phyloP scores from a whole-genome alignment of 2,888 invertebrate species.

The Lutraria lutraria region DNA sequence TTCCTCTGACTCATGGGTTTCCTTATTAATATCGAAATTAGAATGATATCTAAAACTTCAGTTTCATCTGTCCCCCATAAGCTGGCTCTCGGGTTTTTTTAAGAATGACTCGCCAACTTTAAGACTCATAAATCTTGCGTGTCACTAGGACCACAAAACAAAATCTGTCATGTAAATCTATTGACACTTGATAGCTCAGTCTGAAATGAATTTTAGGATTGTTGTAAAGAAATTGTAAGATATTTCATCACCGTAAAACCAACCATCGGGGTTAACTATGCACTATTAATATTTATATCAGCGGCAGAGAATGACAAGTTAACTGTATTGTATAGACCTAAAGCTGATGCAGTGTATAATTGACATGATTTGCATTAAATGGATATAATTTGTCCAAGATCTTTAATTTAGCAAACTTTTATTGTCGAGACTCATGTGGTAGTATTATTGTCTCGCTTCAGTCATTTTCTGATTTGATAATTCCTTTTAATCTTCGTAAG shows the following conservation, averaged over 20 bases:
- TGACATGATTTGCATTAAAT: background rate
- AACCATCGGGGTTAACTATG: conserved; percentile 2
- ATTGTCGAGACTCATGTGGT: background rate
- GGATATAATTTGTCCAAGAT: background rate
- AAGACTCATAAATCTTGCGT: conserved; percentile 40
- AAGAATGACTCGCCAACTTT: conserved; percentile 39
- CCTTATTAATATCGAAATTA: background rate
- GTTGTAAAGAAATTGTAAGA: conserved; percentile 14
- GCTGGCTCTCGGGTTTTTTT: background rate
- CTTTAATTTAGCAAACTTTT: background rate
- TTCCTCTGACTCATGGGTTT: too few species aligned
- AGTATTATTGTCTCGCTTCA: background rate
- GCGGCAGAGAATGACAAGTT: background rate
- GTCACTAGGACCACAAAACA: conserved; percentile 42
- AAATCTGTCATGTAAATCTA: conserved; percentile 46
- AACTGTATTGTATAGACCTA: background rate
- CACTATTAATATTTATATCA: background rate
- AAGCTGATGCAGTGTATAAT: background rate
- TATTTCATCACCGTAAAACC: background rate
- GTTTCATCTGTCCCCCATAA: background rate
- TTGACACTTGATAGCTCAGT: conserved; percentile 33
- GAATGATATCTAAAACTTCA: background rate
- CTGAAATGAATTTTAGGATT: background rate
- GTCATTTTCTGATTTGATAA: background rate
- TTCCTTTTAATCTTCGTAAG: background rate